A percentile compares a stretch with the other conserved stretches of the same genome.
Evolutionary conservation across 2,888 invertebrate species (phyloP).

Genomic region (Nemoura dubitans): DNA sequence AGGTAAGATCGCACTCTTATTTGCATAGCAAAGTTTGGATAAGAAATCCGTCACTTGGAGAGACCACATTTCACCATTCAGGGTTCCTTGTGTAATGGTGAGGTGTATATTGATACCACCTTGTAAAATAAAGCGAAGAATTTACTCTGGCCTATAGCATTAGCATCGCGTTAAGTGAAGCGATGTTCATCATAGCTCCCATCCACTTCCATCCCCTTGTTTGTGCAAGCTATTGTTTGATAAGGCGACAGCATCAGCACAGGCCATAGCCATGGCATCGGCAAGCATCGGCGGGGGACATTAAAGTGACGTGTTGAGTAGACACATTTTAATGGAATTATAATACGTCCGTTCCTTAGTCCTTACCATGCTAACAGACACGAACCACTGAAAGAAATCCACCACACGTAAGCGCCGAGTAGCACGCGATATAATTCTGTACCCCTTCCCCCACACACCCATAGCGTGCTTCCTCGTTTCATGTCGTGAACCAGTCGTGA

Average conservation of each 20-base stretch:
- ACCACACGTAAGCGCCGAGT: neutral
- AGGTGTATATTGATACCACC: no score
- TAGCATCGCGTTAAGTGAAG: neutral
- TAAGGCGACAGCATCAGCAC: neutral
- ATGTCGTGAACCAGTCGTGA: neutral
- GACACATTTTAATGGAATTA: slow-evolving; percentile 41
- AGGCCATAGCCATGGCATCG: neutral
- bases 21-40: no score
- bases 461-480: neutral
- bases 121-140: neutral
- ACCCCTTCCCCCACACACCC: neutral
- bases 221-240: slow-evolving; percentile 18
- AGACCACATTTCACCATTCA: no score
- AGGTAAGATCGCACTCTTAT: no score
- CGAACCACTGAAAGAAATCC: neutral
- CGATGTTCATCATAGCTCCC: neutral
- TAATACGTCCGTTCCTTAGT: slow-evolving; percentile 25
- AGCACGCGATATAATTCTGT: slow-evolving; percentile 13
- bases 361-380: neutral
- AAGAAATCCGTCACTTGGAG: no score
- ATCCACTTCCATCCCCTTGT: neutral
- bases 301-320: slow-evolving; percentile 16
- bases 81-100: no score
- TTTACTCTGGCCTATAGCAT: neutral
- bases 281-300: neutral